Evolutionary conservation across 2,113 vertebrate species (phyloP), one percentile per base, ranked within the genome.

Genomic region (Carassius carassius): DNA sequence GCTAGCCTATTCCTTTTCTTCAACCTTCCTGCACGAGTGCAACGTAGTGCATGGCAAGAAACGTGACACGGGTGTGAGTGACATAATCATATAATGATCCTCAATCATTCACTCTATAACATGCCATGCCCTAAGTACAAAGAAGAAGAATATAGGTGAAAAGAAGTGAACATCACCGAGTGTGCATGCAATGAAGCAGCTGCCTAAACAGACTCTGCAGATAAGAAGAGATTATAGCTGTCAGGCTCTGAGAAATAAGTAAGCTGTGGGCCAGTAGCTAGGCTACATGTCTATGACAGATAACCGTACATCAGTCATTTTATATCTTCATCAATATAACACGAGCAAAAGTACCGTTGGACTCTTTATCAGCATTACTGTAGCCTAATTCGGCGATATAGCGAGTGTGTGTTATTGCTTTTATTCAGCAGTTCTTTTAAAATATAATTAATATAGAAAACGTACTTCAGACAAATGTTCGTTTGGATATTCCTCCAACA

Each of bases 221-320:
- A 23, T 44, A 62, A 25, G 1, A 21, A 74, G 49, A 54, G 37
- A 37, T 79, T 13, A 12, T 47, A 79, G 21, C 56, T 79, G 58
- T 65, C 35, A 80, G 19, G 32, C 49, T 77, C 49, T 77, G 49
- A 56, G 16, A 44, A 77, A 78, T 41, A 78, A 78, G 56, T 41
- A 65, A 63, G 5, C 77, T 44, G 21, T 25, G 32, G 21, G 77
- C 13, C 11, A 25, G 35, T 35, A 37, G 35, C 29, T 29, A 29
- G 2, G 29, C 29, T 37, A n/a, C 17, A 70, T 37, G 19, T 19
- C 17, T 13, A 35, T 62, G 56, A 23, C 32, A 78, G 41, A 44
- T 44, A 47, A 47, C 10, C 11, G 2, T 47, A 11, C 44, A 0
- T 47, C 0, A 47, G 44, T 47, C 10, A 47, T 12, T 47, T 37